Evolutionary conservation across 2,113 vertebrate genomes (phyloP), one percentile per base, ranked within the genome.

Genomic region (Crocuta crocuta): DNA sequence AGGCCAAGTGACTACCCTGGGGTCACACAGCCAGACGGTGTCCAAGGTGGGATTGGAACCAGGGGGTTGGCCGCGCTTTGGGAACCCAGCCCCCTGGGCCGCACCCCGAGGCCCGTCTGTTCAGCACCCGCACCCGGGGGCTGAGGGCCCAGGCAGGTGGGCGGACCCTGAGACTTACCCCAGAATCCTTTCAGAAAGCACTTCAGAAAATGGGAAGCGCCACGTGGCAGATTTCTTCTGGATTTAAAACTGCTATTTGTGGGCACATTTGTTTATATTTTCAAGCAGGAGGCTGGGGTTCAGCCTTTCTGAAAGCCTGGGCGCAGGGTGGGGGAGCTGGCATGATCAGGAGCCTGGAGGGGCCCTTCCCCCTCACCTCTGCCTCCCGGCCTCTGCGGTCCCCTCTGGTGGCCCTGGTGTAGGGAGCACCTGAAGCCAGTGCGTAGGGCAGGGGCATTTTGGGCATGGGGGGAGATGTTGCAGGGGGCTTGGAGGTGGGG

Each of bases 21-120:
- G 45, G 13, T 28, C 24, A 23, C 31, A 33, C 23, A 39, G 61
- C 43, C 19, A 17, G 43, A 3, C 9, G 5, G 74, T 3, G 15
- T 35, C 33, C 26, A 15, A 0, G 0, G n/a, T 8, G n/a, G 89
- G 66, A 28, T 63, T 61, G 13, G 35, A 65, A 45, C 13, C 7
- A 2, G 2, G n/a, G 15, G 48, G 35, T 0, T 17, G 31, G 3
- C 5, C 17, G 48, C 11, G 23, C 50, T 8, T 8, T 43, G 63
- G 21, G 7, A 4, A n/a, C 9, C n/a, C 10, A 0, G 4, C 0
- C 4, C 4, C 2, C 45, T 0, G 6, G 68, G 13, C 35, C 7
- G 19, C 33, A 23, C 11, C 5, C 35, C 1, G 10, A 15, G 68
- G 43, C 9, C 68, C 0, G 1, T 21, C 50, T 50, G 21, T 66